A percentile compares a stretch with the other conserved stretches of the same genome.
phyloP scores from a whole-genome alignment of 1,140 invertebrate genomes.

The Cotesia vestalis region DNA sequence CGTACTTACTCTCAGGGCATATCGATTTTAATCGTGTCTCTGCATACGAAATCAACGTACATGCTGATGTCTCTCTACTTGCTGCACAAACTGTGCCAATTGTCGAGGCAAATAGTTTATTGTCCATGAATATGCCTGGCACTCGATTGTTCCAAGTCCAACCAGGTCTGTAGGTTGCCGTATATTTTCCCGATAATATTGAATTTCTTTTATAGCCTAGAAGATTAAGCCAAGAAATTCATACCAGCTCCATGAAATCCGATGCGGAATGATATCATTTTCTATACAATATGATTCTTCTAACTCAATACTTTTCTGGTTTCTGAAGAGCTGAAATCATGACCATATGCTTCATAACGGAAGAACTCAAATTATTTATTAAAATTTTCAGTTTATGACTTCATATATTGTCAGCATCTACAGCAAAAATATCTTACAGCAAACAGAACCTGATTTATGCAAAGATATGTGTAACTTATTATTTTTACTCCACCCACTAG shows the following conservation, averaged over 20 bases:
- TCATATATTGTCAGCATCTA: too few relatives aligned
- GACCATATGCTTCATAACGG: background rate
- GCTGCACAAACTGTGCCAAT: constrained; percentile 33
- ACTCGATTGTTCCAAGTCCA: constrained; percentile 26
- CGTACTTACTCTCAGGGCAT: constrained; percentile 34
- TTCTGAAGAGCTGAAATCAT: too few relatives aligned
- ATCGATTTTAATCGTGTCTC: constrained; percentile 38
- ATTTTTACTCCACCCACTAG: constrained; percentile 48
- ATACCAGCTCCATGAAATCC: constrained; percentile 2
- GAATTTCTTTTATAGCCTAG: constrained; percentile 11
- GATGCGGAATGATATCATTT: constrained; percentile 8
- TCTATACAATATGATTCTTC: background rate
- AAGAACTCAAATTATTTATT: background rate
- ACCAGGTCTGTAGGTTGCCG: constrained; percentile 17
- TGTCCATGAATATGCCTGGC: constrained; percentile 35
- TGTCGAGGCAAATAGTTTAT: constrained; percentile 44
- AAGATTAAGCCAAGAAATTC: background rate
- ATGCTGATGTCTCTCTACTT: background rate
- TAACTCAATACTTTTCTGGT: too few relatives aligned
- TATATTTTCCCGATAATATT: constrained; percentile 30
- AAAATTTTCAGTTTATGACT: too few relatives aligned
- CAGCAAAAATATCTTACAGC: too few relatives aligned
- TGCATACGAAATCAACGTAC: constrained; percentile 19
- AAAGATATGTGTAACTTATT: constrained; percentile 29
- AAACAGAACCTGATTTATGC: background rate